phyloP scores from a whole-genome alignment of 1,140 invertebrate genomes.

The Adelges cooleyi region DNA sequence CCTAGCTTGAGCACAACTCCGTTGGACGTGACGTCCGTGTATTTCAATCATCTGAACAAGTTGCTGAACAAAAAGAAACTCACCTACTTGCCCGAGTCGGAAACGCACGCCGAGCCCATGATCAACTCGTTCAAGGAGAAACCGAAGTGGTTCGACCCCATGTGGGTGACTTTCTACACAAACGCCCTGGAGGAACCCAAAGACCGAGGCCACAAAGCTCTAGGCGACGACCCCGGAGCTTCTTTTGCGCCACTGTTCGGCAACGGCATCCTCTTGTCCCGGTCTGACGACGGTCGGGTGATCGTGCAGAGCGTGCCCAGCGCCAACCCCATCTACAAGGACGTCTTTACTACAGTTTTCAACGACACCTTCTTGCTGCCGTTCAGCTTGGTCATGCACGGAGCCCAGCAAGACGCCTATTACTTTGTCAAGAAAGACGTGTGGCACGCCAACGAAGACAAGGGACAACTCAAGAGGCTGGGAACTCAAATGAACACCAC shows the following conservation, averaged over 20 bases:
- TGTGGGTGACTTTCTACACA: slow-evolving; percentile 17
- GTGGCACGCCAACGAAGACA: slow-evolving; percentile 75
- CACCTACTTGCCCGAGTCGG: slow-evolving; percentile 28
- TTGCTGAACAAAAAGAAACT: slow-evolving; percentile 59
- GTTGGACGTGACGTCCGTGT: slow-evolving; percentile 59
- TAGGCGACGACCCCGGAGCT: slow-evolving; percentile 30
- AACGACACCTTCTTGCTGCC: slow-evolving; percentile 80
- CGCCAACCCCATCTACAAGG: slow-evolving; percentile 75
- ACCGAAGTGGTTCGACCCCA: slow-evolving; percentile 10
- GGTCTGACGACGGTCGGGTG: slow-evolving; percentile 62
- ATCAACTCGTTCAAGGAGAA: slow-evolving; percentile 15
- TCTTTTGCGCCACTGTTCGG: slow-evolving; percentile 73
- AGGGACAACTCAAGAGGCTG: slow-evolving; percentile 71
- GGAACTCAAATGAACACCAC: slow-evolving; percentile 87
- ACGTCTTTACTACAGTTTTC: slow-evolving; percentile 87
- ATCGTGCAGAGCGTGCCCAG: slow-evolving; percentile 75
- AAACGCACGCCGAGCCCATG: slow-evolving; percentile 14
- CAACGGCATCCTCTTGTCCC: slow-evolving; percentile 77
- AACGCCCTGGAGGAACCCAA: slow-evolving; percentile 2
- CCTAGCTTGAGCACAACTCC: slow-evolving; percentile 44
- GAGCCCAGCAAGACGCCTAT: slow-evolving; percentile 74
- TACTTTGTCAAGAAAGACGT: slow-evolving; percentile 89
- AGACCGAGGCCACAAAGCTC: neutral
- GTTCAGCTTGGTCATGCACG: slow-evolving; percentile 79
- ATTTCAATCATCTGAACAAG: slow-evolving; percentile 61